Base-by-base conservation (phyloP, 30 jellyfish, hydroid and myxozoan genomes). In the Catostylus mosaicus region DNA sequence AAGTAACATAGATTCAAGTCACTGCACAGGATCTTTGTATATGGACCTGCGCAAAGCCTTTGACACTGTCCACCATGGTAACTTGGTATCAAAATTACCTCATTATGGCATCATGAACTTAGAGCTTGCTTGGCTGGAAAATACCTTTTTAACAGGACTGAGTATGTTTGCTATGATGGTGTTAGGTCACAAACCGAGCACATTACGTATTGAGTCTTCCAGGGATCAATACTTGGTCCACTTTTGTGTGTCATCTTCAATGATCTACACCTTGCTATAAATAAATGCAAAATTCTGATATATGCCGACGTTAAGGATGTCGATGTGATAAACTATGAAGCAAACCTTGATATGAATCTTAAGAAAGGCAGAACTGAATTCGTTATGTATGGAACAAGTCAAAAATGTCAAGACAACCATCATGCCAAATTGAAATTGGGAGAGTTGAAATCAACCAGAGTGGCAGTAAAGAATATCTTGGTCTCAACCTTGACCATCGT, bases 201-300 rank as follows among this genome's bases (percentile, higher is more conserved):
- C 78, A 67, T 82, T 32, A 69, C 92, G 77, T 56, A 82, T 48
- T 85, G 83, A 37, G 90, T 78, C 84, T 51, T 84, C 89, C 80
- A 78, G 71, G 89, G 80, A 61, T 63, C 89, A 65, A 64, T 80
- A 65, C 91, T 80, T 80, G 91, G 86, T 75, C 75, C 91, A 45
- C 91, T 63, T 77, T 45, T 80, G 91, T 80, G 59, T 62, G 86
- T 67, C 63, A 80, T 80, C 76, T 80, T 74, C 24, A 74, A 43
- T 23, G 30, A 74, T 74, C 80, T 78, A 78, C 71, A 78, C 82
- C 82, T 63, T 78, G 80, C 62, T 2, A 78, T 78, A 70, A 32
- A 78, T 14, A 78, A 78, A 78, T 62, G 82, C 71, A 78, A 54
- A 62, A 78, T 78, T 70, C 76, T 32, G 82, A 78, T 78, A 82